phyloP scores from a whole-genome alignment of 2,113 vertebrate genomes.

The Cyprinodon tularosa region DNA sequence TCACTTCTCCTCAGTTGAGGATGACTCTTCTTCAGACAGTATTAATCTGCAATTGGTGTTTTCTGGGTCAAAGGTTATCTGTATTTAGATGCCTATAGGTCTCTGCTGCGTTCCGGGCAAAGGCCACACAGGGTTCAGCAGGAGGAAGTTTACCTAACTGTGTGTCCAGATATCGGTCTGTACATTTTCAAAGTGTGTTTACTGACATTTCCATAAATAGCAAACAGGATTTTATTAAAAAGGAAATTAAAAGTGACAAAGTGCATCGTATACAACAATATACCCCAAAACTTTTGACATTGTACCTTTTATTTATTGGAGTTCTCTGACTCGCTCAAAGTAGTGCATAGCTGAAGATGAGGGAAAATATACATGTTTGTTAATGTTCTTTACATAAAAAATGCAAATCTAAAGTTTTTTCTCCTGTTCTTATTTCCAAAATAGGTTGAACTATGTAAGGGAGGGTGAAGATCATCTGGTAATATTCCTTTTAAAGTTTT shows the following conservation, averaged over 20 bases:
- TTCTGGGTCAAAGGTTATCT: conserved; percentile 63
- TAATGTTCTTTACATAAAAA: background rate
- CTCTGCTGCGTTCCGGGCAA: conserved; percentile 13
- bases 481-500: background rate
- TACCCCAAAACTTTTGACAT: background rate
- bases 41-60: conserved; percentile 50
- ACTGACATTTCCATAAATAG: background rate
- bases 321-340: background rate
- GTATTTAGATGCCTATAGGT: conserved; percentile 25
- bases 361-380: background rate
- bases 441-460: background rate
- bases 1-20: conserved; percentile 28
- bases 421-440: background rate
- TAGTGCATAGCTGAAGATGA: background rate
- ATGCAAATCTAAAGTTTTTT: background rate
- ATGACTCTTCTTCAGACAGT: conserved; percentile 22
- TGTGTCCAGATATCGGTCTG: background rate
- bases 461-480: background rate
- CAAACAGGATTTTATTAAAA: background rate
- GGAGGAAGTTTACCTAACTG: conserved; percentile 40
- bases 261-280: background rate
- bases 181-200: background rate
- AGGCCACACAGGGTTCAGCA: conserved; percentile 36
- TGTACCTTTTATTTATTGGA: background rate
- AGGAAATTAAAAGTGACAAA: background rate